phyloP scores from a whole-genome alignment of 2,113 vertebrate species.

The Boulengeromyrus knoepffleri region DNA sequence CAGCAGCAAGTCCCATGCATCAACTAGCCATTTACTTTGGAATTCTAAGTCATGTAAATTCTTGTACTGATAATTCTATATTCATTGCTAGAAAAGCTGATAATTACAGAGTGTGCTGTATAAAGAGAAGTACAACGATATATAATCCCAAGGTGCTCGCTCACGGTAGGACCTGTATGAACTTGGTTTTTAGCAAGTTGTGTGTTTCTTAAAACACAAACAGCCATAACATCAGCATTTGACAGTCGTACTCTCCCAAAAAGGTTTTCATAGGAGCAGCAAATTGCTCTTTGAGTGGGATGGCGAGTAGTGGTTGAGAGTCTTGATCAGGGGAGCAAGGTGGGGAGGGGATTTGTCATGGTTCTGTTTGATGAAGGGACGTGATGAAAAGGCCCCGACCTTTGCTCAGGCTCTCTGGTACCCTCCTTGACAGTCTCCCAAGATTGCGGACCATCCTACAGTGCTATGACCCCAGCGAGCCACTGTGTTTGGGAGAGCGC shows the following conservation, averaged over 20 bases:
- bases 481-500: slow-evolving; percentile 76
- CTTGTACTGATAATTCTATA: background rate
- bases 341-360: background rate
- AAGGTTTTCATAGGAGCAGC: background rate
- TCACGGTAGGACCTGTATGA: background rate
- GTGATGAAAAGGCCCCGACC: background rate
- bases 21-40: background rate
- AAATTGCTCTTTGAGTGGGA: background rate
- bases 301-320: background rate
- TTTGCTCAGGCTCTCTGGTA: background rate
- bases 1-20: background rate
- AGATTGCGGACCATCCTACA: slow-evolving; percentile 72
- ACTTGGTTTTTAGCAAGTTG: background rate
- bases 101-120: background rate
- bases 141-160: background rate
- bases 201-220: background rate
- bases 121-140: background rate
- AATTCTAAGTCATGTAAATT: background rate
- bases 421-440: slow-evolving; percentile 57
- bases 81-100: background rate
- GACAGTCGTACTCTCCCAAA: background rate
- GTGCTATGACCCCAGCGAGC: slow-evolving; percentile 73
- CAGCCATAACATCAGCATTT: background rate
- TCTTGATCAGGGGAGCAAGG: background rate
- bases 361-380: background rate